These are phyloP conservation scores for Falco cherrug DNA, from an alignment of 2,797 vertebrate genomes.

Conservation along the genomic window DNA sequence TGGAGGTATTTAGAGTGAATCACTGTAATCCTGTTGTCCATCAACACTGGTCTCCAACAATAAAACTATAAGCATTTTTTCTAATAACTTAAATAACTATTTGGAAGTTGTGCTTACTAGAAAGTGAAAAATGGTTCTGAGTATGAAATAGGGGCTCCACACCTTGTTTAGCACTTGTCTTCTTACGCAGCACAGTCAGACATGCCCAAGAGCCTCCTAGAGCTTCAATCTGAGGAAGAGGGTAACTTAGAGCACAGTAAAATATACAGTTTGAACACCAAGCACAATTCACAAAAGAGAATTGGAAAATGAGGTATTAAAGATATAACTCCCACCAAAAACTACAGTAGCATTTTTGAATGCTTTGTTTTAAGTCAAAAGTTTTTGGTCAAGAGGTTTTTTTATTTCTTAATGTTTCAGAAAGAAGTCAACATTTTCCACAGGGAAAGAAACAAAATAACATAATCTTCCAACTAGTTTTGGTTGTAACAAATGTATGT, in stretches of 20 bases:
- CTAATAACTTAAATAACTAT: background rate
- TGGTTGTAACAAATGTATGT: constrained; percentile 25
- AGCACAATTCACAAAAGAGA: background rate
- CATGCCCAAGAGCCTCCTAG: background rate
- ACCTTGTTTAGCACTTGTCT: background rate
- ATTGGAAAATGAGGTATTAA: background rate
- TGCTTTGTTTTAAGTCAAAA: background rate
- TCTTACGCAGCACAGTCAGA: background rate
- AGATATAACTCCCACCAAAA: background rate
- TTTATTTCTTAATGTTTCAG: constrained; percentile 1
- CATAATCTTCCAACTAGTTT: constrained; percentile 27
- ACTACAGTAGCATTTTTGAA: background rate
- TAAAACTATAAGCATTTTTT: background rate
- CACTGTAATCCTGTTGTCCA: background rate
- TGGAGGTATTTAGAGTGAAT: background rate
- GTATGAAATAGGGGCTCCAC: background rate
- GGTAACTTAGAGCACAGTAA: background rate
- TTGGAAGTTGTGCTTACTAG: background rate
- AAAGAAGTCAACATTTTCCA: constrained; percentile 5
- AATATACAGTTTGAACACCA: background rate
- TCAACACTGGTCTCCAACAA: background rate
- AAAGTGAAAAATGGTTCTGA: background rate
- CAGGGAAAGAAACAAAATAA: constrained; percentile 25
- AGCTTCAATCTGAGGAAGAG: background rate
- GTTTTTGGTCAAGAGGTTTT: background rate